Conservation (phyloP, 2,113 vertebrate genomes). For the Sinocyclocheilus grahami region DNA sequence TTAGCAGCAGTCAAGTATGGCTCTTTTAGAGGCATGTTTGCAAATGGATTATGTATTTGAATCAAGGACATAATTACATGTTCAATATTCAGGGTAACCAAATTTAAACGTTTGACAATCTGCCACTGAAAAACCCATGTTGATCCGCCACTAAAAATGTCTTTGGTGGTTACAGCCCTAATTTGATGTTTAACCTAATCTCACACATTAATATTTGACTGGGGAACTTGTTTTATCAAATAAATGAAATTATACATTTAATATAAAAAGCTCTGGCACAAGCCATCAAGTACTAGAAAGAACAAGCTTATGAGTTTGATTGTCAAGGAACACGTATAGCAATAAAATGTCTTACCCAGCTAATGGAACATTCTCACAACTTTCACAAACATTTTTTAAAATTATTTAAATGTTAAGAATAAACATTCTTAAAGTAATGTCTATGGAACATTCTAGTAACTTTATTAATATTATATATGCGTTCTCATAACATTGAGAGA, state of each 20-base stretch:
- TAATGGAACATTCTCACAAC: too few species aligned
- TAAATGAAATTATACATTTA: not conserved
- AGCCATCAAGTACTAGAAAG: not conserved
- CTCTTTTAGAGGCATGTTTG: not conserved
- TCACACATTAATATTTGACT: not conserved
- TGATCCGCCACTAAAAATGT: not conserved
- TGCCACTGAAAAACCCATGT: not conserved
- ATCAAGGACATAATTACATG: not conserved
- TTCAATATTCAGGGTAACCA: not conserved
- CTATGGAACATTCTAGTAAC: too few species aligned
- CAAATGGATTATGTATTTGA: not conserved
- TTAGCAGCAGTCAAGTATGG: not conserved
- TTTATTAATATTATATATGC: too few species aligned
- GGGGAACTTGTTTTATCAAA: not conserved
- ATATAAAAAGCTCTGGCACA: not conserved
- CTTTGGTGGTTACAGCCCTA: not conserved
- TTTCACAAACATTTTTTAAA: too few species aligned
- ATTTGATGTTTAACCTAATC: not conserved
- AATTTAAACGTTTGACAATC: not conserved
- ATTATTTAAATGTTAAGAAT: too few species aligned
- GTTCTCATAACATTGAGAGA: too few species aligned
- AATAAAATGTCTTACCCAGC: too few species aligned
- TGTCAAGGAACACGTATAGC: not conserved
- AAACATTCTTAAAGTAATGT: too few species aligned
- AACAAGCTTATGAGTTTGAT: not conserved